These are phyloP conservation scores for Notolabrus celidotus DNA, from an alignment of 2,797 vertebrate species.

Conservation along the genomic window DNA sequence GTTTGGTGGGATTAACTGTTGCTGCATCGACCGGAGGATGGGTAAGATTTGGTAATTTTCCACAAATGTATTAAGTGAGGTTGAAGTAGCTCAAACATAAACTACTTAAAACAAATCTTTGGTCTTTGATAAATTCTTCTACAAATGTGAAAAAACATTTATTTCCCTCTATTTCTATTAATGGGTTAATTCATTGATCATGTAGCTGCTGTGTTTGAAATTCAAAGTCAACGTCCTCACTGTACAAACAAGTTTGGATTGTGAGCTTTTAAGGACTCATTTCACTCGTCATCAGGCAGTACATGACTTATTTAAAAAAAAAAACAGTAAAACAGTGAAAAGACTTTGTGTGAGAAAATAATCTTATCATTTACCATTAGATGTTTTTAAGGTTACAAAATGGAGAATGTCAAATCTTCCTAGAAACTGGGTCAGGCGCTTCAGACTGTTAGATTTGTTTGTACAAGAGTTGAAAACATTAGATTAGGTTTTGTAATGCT, in stretches of 20 bases:
- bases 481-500: too few relatives aligned
- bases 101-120: neutral
- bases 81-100: neutral
- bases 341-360: too few relatives aligned
- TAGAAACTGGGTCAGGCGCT: too few relatives aligned
- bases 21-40: rapidly evolving
- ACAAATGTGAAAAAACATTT: too few relatives aligned
- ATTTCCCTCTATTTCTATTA: neutral
- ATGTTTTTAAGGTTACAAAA: too few relatives aligned
- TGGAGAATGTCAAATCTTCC: too few relatives aligned
- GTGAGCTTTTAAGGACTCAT: neutral
- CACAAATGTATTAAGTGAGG: neutral
- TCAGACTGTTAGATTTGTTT: too few relatives aligned
- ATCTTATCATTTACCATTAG: too few relatives aligned
- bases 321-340: too few relatives aligned
- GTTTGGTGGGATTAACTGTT: constrained; percentile 2
- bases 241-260: neutral
- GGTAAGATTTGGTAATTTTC: neutral
- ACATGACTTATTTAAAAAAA: too few relatives aligned
- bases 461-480: too few relatives aligned
- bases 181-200: neutral
- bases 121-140: neutral
- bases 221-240: neutral
- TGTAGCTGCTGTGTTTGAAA: neutral
- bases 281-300: neutral